Evolutionary conservation across 2,113 vertebrate genomes (phyloP).

Genomic region (Heterocephalus glaber): DNA sequence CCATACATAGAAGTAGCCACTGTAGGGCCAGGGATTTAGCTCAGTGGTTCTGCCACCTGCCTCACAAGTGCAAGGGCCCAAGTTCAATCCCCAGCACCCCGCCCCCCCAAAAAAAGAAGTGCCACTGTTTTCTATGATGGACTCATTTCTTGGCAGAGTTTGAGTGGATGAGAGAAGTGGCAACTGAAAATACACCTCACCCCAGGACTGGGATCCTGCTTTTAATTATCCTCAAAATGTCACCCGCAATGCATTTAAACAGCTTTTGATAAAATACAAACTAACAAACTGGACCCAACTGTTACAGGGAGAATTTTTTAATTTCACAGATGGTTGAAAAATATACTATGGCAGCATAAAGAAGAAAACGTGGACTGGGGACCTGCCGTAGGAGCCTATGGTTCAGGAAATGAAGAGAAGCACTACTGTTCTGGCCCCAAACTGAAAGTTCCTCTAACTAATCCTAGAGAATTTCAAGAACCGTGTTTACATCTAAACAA

Average conservation of each 20-base stretch:
- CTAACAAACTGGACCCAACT: constrained; percentile 79
- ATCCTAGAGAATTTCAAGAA: not conserved
- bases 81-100: too few species aligned
- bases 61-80: too few species aligned
- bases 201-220: constrained; percentile 70
- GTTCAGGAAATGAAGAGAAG: not conserved
- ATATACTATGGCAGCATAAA: not conserved
- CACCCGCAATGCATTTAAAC: constrained; percentile 68
- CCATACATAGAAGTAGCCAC: not conserved
- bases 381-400: not conserved
- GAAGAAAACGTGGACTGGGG: not conserved
- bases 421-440: not conserved
- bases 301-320: constrained; percentile 76
- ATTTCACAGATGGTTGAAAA: constrained; percentile 81
- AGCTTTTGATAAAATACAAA: constrained; percentile 68
- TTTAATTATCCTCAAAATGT: constrained; percentile 75
- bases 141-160: constrained; percentile 2
- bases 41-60: too few species aligned
- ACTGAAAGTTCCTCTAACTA: not conserved
- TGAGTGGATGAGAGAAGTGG: not conserved
- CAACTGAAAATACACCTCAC: constrained; percentile 55
- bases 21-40: too few species aligned
- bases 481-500: not conserved
- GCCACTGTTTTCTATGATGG: not conserved
- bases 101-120: too few species aligned